Conservation (phyloP, 2,113 vertebrate genomes). For the Caracal caracal region DNA sequence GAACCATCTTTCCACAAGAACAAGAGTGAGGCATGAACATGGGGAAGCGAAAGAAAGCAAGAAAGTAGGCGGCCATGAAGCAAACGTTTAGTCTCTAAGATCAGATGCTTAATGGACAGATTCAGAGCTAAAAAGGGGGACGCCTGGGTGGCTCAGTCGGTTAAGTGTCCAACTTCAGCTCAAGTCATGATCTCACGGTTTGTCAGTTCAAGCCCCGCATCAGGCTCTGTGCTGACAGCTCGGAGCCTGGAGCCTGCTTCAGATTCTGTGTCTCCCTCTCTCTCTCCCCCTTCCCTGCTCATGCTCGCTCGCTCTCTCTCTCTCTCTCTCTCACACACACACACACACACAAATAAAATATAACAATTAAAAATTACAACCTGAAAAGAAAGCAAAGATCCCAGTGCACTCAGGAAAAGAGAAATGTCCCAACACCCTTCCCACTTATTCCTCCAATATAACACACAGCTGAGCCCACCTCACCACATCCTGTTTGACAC, state of each 20-base stretch:
- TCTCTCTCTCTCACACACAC: too few relatives aligned
- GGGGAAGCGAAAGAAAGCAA: not conserved
- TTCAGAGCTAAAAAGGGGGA: not conserved
- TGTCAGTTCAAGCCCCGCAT: too few relatives aligned
- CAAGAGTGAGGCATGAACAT: rapidly evolving
- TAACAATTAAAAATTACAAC: not conserved
- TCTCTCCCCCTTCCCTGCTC: too few relatives aligned
- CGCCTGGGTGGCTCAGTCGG: too few relatives aligned
- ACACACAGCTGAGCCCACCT: not conserved
- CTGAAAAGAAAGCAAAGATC: not conserved
- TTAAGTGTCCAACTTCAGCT: too few relatives aligned
- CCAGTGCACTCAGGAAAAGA: not conserved
- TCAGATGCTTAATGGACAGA: not conserved
- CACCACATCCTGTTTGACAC: not conserved
- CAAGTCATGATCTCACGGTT: too few relatives aligned
- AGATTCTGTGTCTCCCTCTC: too few relatives aligned
- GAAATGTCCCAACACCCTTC: not conserved
- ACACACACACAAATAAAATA: too few relatives aligned
- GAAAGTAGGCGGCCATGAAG: not conserved
- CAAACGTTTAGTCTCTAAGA: not conserved
- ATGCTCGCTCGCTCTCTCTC: too few relatives aligned
- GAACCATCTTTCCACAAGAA: not conserved
- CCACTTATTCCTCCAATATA: too few relatives aligned
- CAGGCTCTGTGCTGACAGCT: too few relatives aligned
- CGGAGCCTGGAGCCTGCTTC: too few relatives aligned